Evolutionary conservation across 2,888 invertebrate species (phyloP).

Genomic region (Erpobdella octoculata): DNA sequence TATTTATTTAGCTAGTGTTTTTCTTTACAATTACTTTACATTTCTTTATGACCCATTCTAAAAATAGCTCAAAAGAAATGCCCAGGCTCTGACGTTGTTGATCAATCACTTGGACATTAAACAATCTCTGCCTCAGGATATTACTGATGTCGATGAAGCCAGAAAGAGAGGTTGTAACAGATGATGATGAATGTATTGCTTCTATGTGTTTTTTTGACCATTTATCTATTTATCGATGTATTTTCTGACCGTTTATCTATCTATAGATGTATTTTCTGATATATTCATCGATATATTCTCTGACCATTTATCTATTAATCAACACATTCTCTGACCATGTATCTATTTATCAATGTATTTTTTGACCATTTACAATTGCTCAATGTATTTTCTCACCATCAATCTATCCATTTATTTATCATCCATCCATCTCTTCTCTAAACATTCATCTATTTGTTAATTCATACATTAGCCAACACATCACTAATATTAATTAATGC

Average conservation of each 20-base stretch:
- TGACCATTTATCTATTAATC: too few species aligned
- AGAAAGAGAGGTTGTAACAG: not conserved
- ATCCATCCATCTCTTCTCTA: too few species aligned
- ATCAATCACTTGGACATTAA: slow-evolving; percentile 5
- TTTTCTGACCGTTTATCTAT: too few species aligned
- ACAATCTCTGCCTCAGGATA: not conserved
- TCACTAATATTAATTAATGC: not conserved
- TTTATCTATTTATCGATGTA: too few species aligned
- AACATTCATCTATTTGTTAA: not conserved
- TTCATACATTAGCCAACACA: not conserved
- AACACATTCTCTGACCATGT: too few species aligned
- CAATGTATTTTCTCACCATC: too few species aligned
- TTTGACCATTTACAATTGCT: too few species aligned
- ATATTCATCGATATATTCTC: too few species aligned
- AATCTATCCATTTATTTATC: too few species aligned
- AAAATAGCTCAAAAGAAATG: not conserved
- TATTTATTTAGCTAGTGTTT: not conserved
- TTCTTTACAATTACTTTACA: not conserved
- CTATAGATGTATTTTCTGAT: too few species aligned
- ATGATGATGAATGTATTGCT: not conserved
- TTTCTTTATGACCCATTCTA: not conserved
- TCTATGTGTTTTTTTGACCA: too few species aligned
- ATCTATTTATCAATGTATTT: too few species aligned
- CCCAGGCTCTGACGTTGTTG: not conserved
- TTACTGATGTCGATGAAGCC: not conserved